Base-by-base conservation (phyloP, 2,113 vertebrate genomes). In the Plecotus auritus region DNA sequence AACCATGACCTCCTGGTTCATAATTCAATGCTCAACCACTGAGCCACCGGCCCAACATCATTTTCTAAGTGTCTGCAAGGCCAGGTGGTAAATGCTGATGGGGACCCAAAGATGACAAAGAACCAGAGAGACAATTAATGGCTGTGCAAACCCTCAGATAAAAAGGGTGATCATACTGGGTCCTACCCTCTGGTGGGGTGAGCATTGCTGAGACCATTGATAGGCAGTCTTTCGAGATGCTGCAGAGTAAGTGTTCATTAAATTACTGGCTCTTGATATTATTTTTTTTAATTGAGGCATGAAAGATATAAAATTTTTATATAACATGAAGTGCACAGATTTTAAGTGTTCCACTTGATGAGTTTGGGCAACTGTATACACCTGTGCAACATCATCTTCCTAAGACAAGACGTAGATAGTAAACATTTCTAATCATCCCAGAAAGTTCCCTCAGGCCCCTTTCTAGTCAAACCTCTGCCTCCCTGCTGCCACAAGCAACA, bases 311-410 rank as follows among this genome's bases (percentile, higher is more conserved):
- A 54, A 54, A 45, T 64, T 54, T 54, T 69, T 74, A 54, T n/a
- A 9, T 45, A 87, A 87, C 73, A 74, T 86, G 35, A 40, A 88
- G 91, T 37, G 37, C 35, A 66, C 56, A 83, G 69, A 90, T 47
- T 9, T 59, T 83, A 61, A 40, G 2, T 42, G 26, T 56, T 86
- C 37, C 32, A 67, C 30, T 23, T 84, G 56, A 70, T 22, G 70
- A 66, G 32, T 45, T 28, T 32, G 84, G 76, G 26, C 14, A 61
- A 10, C 17, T 54, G 17, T 35, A 35, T 2, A 59, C 10, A 56
- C 13, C 40, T 54, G 20, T 37, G 59, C 73, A 54, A 49, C 30
- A 61, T 61, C 35, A 77, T 72, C 61, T 18, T 26, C 30, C 20
- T 78, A 30, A 87, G 59, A 83, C 30, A 81, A 94, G 61, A 69